phyloP scores from a whole-genome alignment of 2,797 vertebrate genomes.

The Sphenodon punctatus region DNA sequence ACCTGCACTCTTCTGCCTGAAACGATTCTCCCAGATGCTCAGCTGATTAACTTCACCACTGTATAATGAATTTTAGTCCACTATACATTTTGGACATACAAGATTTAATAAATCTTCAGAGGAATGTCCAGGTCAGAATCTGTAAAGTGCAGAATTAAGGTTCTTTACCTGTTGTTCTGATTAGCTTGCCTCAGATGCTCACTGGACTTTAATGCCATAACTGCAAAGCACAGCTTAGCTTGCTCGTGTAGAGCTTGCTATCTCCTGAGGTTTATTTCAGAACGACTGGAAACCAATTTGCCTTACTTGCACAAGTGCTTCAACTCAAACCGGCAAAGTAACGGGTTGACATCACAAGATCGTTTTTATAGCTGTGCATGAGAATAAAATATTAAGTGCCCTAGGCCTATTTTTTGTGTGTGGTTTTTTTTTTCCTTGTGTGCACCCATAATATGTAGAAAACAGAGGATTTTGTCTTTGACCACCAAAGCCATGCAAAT shows the following conservation, averaged over 20 bases:
- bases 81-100: conserved; percentile 41
- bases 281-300: conserved; percentile 70
- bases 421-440: background rate
- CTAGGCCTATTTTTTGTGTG: conserved; percentile 29
- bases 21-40: conserved; percentile 61
- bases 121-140: conserved; percentile 45
- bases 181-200: conserved; percentile 69
- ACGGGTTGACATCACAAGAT: conserved; percentile 56
- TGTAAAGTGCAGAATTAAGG: conserved; percentile 59
- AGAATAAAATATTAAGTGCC: conserved; percentile 60
- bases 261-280: conserved; percentile 66
- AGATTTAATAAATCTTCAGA: conserved; percentile 60
- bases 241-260: conserved; percentile 52
- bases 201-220: conserved; percentile 65
- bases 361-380: conserved; percentile 22
- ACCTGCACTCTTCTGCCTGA: conserved; percentile 37
- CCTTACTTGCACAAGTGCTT: conserved; percentile 55
- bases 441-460: conserved; percentile 34
- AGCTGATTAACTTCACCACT: conserved; percentile 55
- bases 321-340: conserved; percentile 50
- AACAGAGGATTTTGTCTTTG: conserved; percentile 61
- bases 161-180: conserved; percentile 64
- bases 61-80: conserved; percentile 54
- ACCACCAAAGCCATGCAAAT: conserved; percentile 59
- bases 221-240: conserved; percentile 67